Conservation (phyloP, 2,888 invertebrate genomes). For the Heliconius aoede region DNA sequence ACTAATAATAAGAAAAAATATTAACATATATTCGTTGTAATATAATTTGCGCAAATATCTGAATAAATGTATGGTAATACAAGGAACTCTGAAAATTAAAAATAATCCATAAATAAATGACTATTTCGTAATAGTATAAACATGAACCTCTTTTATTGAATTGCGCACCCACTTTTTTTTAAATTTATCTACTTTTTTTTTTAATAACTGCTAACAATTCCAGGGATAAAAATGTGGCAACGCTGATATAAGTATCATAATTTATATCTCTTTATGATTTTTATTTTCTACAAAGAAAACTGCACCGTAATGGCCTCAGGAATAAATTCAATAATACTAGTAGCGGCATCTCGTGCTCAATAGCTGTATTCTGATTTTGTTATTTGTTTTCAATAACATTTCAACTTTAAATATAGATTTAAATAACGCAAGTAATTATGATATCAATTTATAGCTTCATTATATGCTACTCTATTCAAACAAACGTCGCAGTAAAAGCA, state of each 20-base stretch:
- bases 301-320: too few relatives aligned
- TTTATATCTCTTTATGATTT: too few relatives aligned
- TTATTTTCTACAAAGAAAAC: not conserved
- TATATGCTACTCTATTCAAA: not conserved
- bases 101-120: not conserved
- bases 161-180: too few relatives aligned
- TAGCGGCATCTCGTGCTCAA: slow-evolving; percentile 58
- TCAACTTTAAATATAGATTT: slow-evolving; percentile 8
- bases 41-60: too few relatives aligned
- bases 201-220: too few relatives aligned
- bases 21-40: too few relatives aligned
- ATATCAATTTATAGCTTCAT: slow-evolving; percentile 8
- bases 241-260: too few relatives aligned
- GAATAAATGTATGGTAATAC: too few relatives aligned
- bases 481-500: slow-evolving; percentile 2
- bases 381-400: not conserved
- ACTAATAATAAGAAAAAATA: not conserved
- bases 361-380: slow-evolving; percentile 49
- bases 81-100: not conserved
- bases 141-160: too few relatives aligned
- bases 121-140: not conserved
- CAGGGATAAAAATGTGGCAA: too few relatives aligned
- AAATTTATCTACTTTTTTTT: too few relatives aligned
- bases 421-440: not conserved
- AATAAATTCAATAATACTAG: not conserved